Base-by-base conservation (phyloP, 2,113 vertebrate species). In the Hiodon tergisus region DNA sequence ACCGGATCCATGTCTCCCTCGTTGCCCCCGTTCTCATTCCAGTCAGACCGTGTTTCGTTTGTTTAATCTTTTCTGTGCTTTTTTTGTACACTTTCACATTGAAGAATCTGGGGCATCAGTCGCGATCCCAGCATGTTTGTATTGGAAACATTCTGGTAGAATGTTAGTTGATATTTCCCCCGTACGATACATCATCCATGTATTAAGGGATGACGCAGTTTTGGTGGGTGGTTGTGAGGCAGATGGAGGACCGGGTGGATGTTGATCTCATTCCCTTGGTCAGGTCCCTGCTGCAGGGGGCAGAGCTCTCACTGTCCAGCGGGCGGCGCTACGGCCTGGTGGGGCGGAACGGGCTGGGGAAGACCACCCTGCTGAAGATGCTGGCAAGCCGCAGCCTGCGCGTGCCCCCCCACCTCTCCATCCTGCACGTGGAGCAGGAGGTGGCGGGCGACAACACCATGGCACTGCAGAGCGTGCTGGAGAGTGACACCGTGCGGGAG, bases 391-490 rank as follows among this genome's bases (percentile, higher is more conserved):
- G 93, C 52, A 98, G 85, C 78, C 89, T 98, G 31, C 94, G 93
- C 0, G 94, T 98, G 53, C 97, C 97, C 0, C 85, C 89, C 0
- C 97, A 99, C 85, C 95, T 99, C 88, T 94, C 95, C 87, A 95
- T 98, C 81, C 92, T 99, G 51, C 95, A 99, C 0, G 97, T 99
- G 85, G 97, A 99, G 81, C 97, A 99, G 90, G 97, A 99, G 78
- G 97, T 99, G 78, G 97, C 91, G 0, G 97, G 97, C 0, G 96
- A 99, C 0, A 93, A 98, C 0, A 99, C 95, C 0, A 66, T 65
- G 0, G 97, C 96, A 0, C 88, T 99, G 77, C 94, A 98, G 90
- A 98, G 97, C 0, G 97, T 99, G 65, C 91, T 99, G 80, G 88
- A 96, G 85, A 98, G 96, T 0, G 97, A 99, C 86, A 92, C 86